Conservation (phyloP, 2,113 vertebrate genomes). For the Eptesicus fuscus region DNA sequence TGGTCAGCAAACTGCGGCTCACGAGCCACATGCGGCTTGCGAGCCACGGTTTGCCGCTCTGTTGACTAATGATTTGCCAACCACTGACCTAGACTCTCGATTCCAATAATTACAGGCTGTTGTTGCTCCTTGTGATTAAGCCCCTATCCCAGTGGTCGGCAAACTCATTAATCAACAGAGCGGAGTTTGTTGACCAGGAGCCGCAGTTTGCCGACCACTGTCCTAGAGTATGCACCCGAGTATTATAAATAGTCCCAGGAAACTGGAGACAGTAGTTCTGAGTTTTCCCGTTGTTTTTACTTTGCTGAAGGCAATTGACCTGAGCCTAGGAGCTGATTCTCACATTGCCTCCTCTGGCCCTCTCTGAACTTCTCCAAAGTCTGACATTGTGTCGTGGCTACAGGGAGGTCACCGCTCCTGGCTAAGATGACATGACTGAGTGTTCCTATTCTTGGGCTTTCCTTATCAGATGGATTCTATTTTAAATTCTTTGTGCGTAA, state of each 20-base stretch:
- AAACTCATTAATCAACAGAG: too few relatives aligned
- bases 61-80: too few relatives aligned
- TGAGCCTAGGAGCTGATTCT: not conserved
- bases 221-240: not conserved
- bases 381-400: not conserved
- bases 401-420: not conserved
- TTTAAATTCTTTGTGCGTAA: not conserved
- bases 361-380: not conserved
- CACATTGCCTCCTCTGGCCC: not conserved
- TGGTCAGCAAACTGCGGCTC: too few relatives aligned
- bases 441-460: not conserved
- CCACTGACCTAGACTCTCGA: too few relatives aligned
- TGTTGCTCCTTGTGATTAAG: too few relatives aligned
- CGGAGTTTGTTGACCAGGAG: too few relatives aligned
- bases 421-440: not conserved
- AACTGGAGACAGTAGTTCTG: not conserved
- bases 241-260: not conserved
- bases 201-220: too few relatives aligned
- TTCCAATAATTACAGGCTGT: too few relatives aligned
- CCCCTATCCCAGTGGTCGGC: too few relatives aligned
- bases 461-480: not conserved
- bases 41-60: too few relatives aligned
- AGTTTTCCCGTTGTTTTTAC: not conserved
- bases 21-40: too few relatives aligned
- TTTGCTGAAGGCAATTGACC: not conserved